A percentile compares a stretch with the other conserved stretches of the same genome.
These are phyloP conservation scores for Galerucella nymphaeae DNA, from an alignment of 2,888 invertebrate genomes.

Conservation along the genomic window DNA sequence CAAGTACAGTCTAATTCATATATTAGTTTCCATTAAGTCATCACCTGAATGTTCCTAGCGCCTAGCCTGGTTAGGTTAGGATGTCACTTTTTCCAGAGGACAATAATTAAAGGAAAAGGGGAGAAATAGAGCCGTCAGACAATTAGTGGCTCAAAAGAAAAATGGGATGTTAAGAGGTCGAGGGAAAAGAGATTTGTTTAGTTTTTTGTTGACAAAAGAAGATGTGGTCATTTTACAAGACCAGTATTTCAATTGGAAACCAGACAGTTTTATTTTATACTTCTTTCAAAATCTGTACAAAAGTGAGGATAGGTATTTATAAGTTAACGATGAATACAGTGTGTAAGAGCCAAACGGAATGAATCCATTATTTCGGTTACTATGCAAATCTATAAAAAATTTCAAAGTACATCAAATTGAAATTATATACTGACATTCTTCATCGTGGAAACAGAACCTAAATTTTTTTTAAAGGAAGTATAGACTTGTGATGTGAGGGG, in stretches of 20 bases:
- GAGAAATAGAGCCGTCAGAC: conserved; percentile 23
- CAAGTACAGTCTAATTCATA: too few relatives aligned
- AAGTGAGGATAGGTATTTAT: not conserved
- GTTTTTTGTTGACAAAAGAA: conserved; percentile 12
- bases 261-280: not conserved
- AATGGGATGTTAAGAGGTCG: conserved; percentile 23
- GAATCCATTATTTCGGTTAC: too few relatives aligned
- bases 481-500: too few relatives aligned
- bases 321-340: too few relatives aligned
- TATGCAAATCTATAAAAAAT: too few relatives aligned
- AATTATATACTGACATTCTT: too few relatives aligned
- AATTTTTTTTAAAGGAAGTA: too few relatives aligned
- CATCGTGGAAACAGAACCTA: too few relatives aligned
- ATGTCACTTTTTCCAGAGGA: conserved; percentile 17
- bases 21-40: not conserved
- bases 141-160: conserved; percentile 22
- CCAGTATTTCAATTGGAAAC: not conserved
- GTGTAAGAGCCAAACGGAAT: too few relatives aligned
- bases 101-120: conserved; percentile 18
- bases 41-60: not conserved
- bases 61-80: not conserved
- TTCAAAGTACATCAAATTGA: too few relatives aligned
- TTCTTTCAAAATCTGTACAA: not conserved
- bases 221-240: conserved; percentile 16
- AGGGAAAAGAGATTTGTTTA: conserved; percentile 14